Base-by-base conservation (phyloP, 2,888 invertebrate genomes). In the Suillia variegata region DNA sequence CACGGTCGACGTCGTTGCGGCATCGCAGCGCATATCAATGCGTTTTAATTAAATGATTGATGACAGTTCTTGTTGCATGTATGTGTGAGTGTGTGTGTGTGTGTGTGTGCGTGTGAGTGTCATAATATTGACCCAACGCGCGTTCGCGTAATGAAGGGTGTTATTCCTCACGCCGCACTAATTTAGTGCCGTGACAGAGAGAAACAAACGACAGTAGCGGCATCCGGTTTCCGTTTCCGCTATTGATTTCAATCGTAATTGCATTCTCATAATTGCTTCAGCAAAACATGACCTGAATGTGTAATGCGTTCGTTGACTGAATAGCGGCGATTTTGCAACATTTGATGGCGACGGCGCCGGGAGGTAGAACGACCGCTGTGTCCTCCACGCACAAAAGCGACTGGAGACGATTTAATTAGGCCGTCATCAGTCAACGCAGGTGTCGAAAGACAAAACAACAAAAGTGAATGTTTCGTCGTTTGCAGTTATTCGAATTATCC, bases 241-340 rank as follows among this genome's bases (percentile, higher is more conserved):
- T 73, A 75, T 76, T 74, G 74, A 76, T 74, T 78, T 76, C 73
- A 76, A 71, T 70, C 66, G 69, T 73, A 71, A 69, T 71, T 68
- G 70, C 67, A 67, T 68, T 65, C 68, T 66, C 47, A 52, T 26
- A 64, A 61, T 62, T 66, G 65, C 63, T 67, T 66, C 62, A 65
- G 4, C 38, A n/a, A 38, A n/a, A 64, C 66, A 63, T 65, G 67
- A 59, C 64, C 66, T 68, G 67, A 64, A 69, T 69, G 59, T 61
- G 62, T 66, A 67, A 69, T 64, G 59, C 56, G 21, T 52, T 53
- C 54, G 51, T 54, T 31, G 31, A n/a, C n/a, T n/a, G n/a, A n/a
- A n/a, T n/a, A n/a, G n/a, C n/a, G n/a, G n/a, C n/a, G n/a, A n/a
- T n/a, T n/a, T n/a, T n/a, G n/a, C n/a, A n/a, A n/a, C n/a, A n/a